Conservation (phyloP, 2,797 vertebrate genomes). For the Hyperoplus immaculatus region DNA sequence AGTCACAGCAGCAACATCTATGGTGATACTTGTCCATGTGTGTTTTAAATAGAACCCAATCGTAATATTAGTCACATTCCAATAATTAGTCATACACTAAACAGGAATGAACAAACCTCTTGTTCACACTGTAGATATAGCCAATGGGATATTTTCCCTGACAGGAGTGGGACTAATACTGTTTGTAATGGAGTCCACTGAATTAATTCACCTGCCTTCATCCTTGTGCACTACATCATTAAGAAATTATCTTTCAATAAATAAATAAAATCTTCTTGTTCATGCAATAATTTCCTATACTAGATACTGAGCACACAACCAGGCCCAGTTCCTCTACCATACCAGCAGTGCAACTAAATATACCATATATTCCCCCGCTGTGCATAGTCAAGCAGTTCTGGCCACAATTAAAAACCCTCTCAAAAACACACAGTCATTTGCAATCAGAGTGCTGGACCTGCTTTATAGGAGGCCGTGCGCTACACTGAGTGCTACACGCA, state of each 20-base stretch:
- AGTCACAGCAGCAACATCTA: neutral
- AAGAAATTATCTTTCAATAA: neutral
- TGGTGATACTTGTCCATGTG: neutral
- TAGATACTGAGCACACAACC: constrained; percentile 1
- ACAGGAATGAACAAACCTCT: neutral
- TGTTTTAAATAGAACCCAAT: neutral
- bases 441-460: constrained; percentile 7
- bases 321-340: neutral
- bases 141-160: neutral
- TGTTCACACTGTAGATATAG: neutral
- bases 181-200: neutral
- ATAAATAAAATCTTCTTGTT: neutral
- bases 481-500: constrained; percentile 8
- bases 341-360: neutral
- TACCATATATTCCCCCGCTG: neutral
- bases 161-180: neutral
- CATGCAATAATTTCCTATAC: neutral
- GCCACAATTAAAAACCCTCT: constrained; percentile 36
- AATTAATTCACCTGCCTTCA: neutral
- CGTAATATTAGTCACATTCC: neutral
- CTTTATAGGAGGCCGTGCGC: constrained; percentile 27
- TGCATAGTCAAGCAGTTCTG: constrained; percentile 17
- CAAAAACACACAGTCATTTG: constrained; percentile 23
- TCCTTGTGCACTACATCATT: neutral
- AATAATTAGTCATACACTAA: constrained; percentile 8